Percentiles rank a stretch among this genome's conserved stretches.
phyloP scores from a whole-genome alignment of 1,140 invertebrate species.

The Anoplolepis gracilipes region DNA sequence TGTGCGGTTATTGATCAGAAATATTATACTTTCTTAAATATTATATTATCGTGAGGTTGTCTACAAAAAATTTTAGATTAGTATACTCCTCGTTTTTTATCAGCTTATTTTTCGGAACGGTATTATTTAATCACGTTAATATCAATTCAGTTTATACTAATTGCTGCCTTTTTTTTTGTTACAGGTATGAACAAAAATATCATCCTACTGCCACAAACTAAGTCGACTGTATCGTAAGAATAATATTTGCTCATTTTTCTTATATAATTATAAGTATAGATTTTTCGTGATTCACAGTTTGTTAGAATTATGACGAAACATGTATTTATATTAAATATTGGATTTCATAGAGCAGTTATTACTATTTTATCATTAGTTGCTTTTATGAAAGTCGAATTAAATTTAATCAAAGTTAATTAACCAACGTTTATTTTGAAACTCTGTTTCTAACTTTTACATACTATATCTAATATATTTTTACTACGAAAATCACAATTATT shows the following conservation, averaged over 20 bases:
- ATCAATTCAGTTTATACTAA: neutral
- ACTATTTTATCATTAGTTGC: constrained; percentile 2
- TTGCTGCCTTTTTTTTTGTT: constrained; percentile 3
- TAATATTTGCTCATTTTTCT: neutral
- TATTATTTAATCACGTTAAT: neutral
- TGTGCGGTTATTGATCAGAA: neutral
- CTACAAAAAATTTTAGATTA: neutral
- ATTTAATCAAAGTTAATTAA: neutral
- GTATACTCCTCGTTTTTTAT: neutral
- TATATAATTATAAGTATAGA: neutral
- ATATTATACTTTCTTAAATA: neutral
- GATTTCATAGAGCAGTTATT: neutral
- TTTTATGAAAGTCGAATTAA: neutral
- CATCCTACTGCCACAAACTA: neutral
- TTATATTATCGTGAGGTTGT: too few species aligned
- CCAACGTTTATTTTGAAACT: neutral
- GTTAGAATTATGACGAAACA: constrained; percentile 5
- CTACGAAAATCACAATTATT: neutral
- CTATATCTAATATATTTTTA: neutral
- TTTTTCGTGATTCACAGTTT: neutral
- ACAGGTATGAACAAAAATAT: constrained; percentile 18
- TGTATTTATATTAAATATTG: neutral
- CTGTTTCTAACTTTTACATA: neutral
- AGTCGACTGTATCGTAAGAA: constrained; percentile 41
- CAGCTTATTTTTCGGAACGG: neutral